Percentiles rank a stretch among this genome's conserved stretches.
Conservation (phyloP, 2,797 vertebrate species). For the Spea hammondii region DNA sequence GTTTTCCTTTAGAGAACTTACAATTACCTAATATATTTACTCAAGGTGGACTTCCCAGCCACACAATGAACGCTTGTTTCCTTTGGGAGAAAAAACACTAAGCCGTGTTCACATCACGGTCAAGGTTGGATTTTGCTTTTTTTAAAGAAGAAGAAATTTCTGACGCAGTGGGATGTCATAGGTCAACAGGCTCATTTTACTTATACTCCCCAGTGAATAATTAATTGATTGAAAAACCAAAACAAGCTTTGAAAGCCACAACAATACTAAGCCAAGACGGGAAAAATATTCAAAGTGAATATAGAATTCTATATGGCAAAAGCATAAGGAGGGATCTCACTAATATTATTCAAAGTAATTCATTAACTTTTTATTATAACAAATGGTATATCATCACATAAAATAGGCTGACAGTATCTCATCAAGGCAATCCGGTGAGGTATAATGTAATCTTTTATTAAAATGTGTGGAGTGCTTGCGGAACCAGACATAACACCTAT, state of each 20-base stretch:
- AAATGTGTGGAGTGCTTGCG: too few species aligned
- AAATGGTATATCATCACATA: background rate
- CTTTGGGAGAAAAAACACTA: conserved; percentile 16
- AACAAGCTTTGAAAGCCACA: conserved; percentile 27
- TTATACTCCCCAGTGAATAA: conserved; percentile 27
- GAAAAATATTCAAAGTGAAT: background rate
- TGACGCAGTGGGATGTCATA: conserved; percentile 21
- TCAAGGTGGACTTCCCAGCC: conserved; percentile 14
- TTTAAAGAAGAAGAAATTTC: conserved; percentile 36
- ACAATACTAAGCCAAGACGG: background rate
- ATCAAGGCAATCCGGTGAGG: too few species aligned
- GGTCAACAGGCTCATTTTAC: conserved; percentile 30
- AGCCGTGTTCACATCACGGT: conserved; percentile 29
- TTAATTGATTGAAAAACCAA: conserved; percentile 41
- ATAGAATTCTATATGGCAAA: background rate
- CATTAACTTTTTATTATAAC: background rate
- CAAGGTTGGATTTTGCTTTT: conserved; percentile 33
- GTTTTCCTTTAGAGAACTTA: conserved; percentile 23
- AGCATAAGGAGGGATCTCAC: background rate
- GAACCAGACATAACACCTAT: too few species aligned
- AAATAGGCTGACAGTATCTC: too few species aligned
- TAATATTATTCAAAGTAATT: background rate
- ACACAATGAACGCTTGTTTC: conserved; percentile 8
- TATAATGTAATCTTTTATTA: too few species aligned
- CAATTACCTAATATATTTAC: conserved; percentile 10